Evolutionary conservation across 1,140 invertebrate species (phyloP).

Genomic region (Drosophila sulfurigaster): DNA sequence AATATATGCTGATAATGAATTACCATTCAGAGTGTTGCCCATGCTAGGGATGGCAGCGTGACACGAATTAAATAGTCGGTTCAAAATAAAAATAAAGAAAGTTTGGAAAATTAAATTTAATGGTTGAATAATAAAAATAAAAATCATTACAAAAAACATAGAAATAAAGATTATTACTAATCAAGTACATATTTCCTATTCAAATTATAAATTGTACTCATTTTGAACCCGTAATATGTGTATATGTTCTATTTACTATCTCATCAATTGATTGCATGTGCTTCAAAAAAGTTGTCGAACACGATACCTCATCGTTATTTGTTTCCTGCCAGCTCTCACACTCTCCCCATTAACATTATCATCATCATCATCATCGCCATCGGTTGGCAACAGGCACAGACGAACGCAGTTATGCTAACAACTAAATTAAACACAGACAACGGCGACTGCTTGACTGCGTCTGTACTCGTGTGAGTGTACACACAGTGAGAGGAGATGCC

Average conservation of each 20-base stretch:
- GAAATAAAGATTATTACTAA: background rate
- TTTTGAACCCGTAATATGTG: background rate
- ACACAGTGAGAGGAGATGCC: slow-evolving; percentile 12
- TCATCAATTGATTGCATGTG: background rate
- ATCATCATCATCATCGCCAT: background rate
- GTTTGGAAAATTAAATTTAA: background rate
- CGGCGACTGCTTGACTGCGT: slow-evolving; percentile 46
- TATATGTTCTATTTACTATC: background rate
- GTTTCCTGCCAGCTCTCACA: background rate
- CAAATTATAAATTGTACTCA: background rate
- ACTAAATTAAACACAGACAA: slow-evolving; percentile 26
- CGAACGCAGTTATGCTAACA: slow-evolving; percentile 33
- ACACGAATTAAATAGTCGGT: background rate
- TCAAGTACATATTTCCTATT: background rate
- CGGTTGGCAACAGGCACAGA: background rate
- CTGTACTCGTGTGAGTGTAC: background rate
- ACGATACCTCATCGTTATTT: slow-evolving; percentile 14
- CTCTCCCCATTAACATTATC: background rate
- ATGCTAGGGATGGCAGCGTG: background rate
- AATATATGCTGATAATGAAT: slow-evolving; percentile 62
- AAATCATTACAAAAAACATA: background rate
- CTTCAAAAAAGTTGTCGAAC: background rate
- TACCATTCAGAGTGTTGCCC: slow-evolving; percentile 24
- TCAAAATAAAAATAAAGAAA: too few species aligned
- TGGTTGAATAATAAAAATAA: background rate